These are phyloP conservation scores for Fratercula arctica DNA, from an alignment of 2,797 vertebrate genomes.

Conservation along the genomic window DNA sequence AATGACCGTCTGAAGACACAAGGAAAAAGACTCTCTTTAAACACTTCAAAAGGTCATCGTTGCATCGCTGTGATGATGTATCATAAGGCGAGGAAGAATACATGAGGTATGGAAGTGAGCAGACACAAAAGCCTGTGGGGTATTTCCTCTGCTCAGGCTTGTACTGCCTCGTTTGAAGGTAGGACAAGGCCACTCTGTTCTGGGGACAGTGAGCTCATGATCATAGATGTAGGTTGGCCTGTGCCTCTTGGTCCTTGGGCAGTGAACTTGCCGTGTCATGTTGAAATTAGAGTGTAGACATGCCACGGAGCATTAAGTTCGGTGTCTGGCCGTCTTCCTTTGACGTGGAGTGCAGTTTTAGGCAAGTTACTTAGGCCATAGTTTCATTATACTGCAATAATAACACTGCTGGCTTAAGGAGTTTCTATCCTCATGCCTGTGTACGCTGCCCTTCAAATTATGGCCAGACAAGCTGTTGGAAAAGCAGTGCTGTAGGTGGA, in stretches of 20 bases:
- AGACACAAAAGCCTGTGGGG: neutral
- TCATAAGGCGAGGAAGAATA: neutral
- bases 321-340: constrained; percentile 14
- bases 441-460: neutral
- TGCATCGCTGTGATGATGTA: neutral
- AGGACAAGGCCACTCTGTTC: neutral
- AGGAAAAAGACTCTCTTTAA: neutral
- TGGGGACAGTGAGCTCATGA: neutral
- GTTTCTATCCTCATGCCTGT: constrained; percentile 19
- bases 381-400: constrained; percentile 30
- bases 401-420: neutral
- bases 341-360: neutral
- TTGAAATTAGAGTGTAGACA: constrained; percentile 43
- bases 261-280: constrained; percentile 23
- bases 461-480: neutral
- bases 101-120: neutral
- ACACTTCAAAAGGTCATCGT: neutral
- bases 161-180: neutral
- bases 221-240: neutral
- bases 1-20: neutral
- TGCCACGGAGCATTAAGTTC: neutral
- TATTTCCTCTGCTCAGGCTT: neutral
- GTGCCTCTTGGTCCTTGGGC: constrained; percentile 1
- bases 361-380: neutral
- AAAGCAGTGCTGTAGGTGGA: neutral